phyloP scores from a whole-genome alignment of 2,888 invertebrate species.

The Hydriomena furcata region DNA sequence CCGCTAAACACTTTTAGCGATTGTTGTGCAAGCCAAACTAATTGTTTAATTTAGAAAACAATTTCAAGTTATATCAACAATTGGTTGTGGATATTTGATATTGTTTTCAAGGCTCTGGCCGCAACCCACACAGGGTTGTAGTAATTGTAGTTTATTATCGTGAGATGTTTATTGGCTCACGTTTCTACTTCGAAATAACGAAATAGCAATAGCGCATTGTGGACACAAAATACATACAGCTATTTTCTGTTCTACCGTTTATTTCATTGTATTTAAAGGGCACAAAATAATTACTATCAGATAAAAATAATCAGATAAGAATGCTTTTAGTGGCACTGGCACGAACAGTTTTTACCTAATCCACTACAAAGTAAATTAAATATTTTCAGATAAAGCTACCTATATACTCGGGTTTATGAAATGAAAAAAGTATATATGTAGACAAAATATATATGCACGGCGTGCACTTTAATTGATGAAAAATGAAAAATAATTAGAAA shows the following conservation, averaged over 20 bases:
- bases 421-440: too few species aligned
- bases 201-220: background rate
- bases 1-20: too few species aligned
- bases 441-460: too few species aligned
- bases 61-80: conserved; percentile 5
- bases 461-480: too few species aligned
- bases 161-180: conserved; percentile 11
- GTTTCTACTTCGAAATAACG: conserved; percentile 2
- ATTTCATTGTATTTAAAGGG: conserved; percentile 38
- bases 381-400: background rate
- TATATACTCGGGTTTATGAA: conserved; percentile 10
- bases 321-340: conserved; percentile 45
- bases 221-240: too few species aligned
- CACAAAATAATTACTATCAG: conserved; percentile 45
- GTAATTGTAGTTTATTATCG: conserved; percentile 11
- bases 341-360: conserved; percentile 37
- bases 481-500: too few species aligned
- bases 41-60: conserved; percentile 1
- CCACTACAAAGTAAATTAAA: conserved; percentile 10
- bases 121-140: background rate
- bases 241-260: conserved; percentile 3
- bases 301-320: conserved; percentile 44
- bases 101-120: conserved; percentile 4
- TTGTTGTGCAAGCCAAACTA: too few species aligned
- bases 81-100: conserved; percentile 8